Percentiles rank a stretch among this genome's conserved stretches.
phyloP scores from a whole-genome alignment of 1,140 invertebrate genomes.

The Cyphomyrmex costatus region DNA sequence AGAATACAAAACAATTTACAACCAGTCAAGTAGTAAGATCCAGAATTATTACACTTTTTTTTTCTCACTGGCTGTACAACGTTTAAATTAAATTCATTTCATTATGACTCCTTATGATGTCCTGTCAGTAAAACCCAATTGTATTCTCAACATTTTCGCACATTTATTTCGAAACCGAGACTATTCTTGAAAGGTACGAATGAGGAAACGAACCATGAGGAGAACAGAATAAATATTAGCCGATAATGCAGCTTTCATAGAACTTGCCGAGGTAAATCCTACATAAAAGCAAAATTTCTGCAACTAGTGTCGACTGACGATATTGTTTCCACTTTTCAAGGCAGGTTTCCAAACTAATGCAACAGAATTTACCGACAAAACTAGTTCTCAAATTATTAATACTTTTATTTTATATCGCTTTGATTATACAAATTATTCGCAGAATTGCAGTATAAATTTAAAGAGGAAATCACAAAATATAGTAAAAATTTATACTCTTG shows the following conservation, averaged over 20 bases:
- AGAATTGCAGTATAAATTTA: constrained; percentile 6
- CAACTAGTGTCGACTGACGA: constrained; percentile 17
- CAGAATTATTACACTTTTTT: constrained; percentile 83
- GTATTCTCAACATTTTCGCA: constrained; percentile 26
- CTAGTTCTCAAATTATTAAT: neutral
- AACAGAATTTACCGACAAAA: neutral
- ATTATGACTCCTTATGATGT: constrained; percentile 77
- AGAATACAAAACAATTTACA: constrained; percentile 83
- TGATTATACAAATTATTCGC: neutral
- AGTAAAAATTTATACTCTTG: constrained; percentile 13
- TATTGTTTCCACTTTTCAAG: neutral
- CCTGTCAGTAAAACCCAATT: constrained; percentile 36
- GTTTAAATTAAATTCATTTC: constrained; percentile 86
- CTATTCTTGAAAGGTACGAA: neutral
- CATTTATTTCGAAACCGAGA: constrained; percentile 16
- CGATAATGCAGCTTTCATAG: constrained; percentile 10
- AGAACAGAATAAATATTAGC: neutral
- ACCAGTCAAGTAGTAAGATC: constrained; percentile 83
- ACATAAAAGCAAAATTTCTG: neutral
- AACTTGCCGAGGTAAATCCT: neutral
- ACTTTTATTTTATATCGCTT: neutral
- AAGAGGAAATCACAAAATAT: neutral
- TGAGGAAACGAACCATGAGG: neutral
- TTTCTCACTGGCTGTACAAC: constrained; percentile 85
- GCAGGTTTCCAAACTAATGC: neutral